Base-by-base conservation (phyloP, 92 coral and sea anemone genomes). In the Chrysogorgia sp. region DNA sequence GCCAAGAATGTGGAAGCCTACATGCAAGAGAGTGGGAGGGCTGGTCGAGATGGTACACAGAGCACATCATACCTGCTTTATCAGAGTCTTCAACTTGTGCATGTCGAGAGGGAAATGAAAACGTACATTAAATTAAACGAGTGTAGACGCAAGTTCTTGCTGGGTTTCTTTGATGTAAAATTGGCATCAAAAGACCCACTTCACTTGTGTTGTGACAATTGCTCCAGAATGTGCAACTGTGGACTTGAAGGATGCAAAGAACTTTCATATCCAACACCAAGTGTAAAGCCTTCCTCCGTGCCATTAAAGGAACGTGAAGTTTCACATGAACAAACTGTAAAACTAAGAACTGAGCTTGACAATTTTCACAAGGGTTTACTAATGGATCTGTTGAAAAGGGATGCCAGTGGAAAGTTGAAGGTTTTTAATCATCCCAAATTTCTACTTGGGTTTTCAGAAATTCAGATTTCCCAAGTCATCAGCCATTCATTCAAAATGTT, bases 1-100 rank as follows among this genome's bases (percentile, higher is more conserved):
- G 63, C 90, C 3, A 88, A 85, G 52, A 79, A 74, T 62, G 37
- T 88, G 14, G 88, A 85, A 23, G 40, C 86, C 0, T 88, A 82
- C 74, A 70, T 91, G 0, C 87, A 91, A 76, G 89, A 88, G 52
- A 79, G 80, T 61, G 92, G 96, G 4, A 28, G 92, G 32, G 84
- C 88, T 26, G 88, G 92, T 1, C 52, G 88, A 49, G 92, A 88
- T 83, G 90, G 90, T 7, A n/a, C 45, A 20, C 85, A 31, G 45
- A 88, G 92, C 66, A 63, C 40, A 14, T 87, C 87, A 8, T 80
- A 45, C 49, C 15, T 84, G 0, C 34, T 83, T 31, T 83, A 86
- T 13, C 67, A 70, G 35, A 84, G 94, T 19, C 12, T 80, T 5
- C 56, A 61, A 0, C 61, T 83, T 0, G 60, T 31, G 13, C 84